Base-by-base conservation (phyloP, 2,888 invertebrate genomes). In the Cheiracanthium punctorium region DNA sequence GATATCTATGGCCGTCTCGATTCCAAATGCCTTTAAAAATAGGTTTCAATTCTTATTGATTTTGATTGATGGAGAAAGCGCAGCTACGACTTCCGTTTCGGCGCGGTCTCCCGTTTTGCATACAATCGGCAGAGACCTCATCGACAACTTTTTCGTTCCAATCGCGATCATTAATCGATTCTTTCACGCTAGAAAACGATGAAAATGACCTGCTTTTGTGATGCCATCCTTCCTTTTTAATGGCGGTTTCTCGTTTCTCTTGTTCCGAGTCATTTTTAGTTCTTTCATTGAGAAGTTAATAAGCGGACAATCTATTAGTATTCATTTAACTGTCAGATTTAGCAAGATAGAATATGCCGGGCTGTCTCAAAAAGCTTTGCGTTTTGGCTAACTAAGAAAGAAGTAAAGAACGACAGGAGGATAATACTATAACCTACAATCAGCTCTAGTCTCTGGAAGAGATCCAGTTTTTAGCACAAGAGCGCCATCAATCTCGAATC, bases 251-350 rank as follows among this genome's bases (percentile, higher is more conserved):
- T 69, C 72, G 52, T 82, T 82, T 65, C 76, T 75, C 5, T n/a
- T 24, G 30, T 65, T 73, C 82, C n/a, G n/a, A n/a, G 41, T 82
- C 82, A 43, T 30, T 64, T 58, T 65, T n/a, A n/a, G n/a, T n/a
- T 72, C 58, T 37, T 77, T 82, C 76, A 82, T 82, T 64, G 75
- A 77, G 76, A 29, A 58, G 71, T 72, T 82, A 82, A 76, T 82
- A n/a, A 71, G 48, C 65, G 29, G 65, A 14, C 29, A 28, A 32
- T 65, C 82, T 43, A 82, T 82, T 72, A 74, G 71, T 72, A 82
- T 76, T 76, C 82, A 82, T 82, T 82, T 82, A 33, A 71, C 72
- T 82, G 82, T 82, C 82, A 82, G 41, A 64, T 72, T 28, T 28
- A 24, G 58, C 58, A 24, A 20, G 58, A 58, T 58, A 58, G 58